A percentile compares a stretch with the other conserved stretches of the same genome.
Conservation (phyloP, 2,888 invertebrate genomes). For the Crepidodera aurea region DNA sequence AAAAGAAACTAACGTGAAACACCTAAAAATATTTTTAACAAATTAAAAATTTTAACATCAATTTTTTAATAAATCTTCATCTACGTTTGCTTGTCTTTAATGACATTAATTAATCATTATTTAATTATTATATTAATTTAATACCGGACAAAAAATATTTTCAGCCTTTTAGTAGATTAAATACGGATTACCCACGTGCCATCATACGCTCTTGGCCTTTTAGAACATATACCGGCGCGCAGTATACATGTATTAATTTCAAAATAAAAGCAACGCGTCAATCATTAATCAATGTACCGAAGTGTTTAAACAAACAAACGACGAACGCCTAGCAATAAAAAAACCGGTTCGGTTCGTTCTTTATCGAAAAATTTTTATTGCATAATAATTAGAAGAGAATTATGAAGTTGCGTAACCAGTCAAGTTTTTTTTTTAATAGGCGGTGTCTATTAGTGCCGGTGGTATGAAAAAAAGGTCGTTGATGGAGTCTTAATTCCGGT, state of each 20-base stretch:
- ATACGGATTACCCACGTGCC: no score
- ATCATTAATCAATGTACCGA: conserved; percentile 23
- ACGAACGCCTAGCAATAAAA: conserved; percentile 23
- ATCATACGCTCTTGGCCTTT: no score
- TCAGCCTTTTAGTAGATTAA: no score
- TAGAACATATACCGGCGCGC: conserved; percentile 2
- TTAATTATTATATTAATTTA: no score
- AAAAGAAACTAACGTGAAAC: no score
- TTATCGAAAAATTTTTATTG: conserved; percentile 25
- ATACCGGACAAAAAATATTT: no score
- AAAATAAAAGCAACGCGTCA: conserved; percentile 15
- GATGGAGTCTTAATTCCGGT: background rate
- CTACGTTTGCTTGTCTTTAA: no score
- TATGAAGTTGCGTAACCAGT: conserved; percentile 23
- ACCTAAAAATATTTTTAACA: no score
- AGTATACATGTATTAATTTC: conserved; percentile 18
- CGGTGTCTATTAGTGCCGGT: background rate
- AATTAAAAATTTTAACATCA: no score
- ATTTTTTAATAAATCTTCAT: no score
- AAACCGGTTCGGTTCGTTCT: conserved; percentile 23
- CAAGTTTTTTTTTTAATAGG: conserved; percentile 10
- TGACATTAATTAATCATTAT: no score
- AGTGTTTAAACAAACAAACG: conserved; percentile 27
- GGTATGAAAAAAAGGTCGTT: background rate
- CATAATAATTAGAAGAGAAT: conserved; percentile 27